These are phyloP conservation scores for Drosophila simulans DNA, from an alignment of 1,140 invertebrate species.

Conservation along the genomic window DNA sequence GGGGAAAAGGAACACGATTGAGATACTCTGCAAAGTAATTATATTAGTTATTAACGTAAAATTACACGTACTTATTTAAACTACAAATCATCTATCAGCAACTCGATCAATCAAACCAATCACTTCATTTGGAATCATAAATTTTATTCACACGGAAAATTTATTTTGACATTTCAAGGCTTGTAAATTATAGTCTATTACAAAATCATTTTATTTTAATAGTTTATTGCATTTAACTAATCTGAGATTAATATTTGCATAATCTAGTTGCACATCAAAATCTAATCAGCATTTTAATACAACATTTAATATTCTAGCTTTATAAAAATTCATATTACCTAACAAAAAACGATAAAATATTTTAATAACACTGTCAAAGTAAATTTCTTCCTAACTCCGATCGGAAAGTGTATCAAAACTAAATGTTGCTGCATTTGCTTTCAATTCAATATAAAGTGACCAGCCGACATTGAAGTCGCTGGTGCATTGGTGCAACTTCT, in stretches of 20 bases:
- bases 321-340: too few relatives aligned
- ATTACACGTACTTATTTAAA: too few relatives aligned
- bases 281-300: not conserved
- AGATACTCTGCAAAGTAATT: conserved; percentile 8
- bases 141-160: conserved; percentile 6
- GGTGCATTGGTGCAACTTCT: conserved; percentile 24
- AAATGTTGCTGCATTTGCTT: conserved; percentile 46
- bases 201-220: not conserved
- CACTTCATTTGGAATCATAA: not conserved
- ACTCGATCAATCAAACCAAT: not conserved
- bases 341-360: too few relatives aligned
- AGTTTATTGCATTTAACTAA: conserved; percentile 1
- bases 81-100: conserved; percentile 16
- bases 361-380: too few relatives aligned
- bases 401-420: not conserved
- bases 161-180: conserved; percentile 1
- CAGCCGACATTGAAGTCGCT: conserved; percentile 35
- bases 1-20: not conserved
- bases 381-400: too few relatives aligned
- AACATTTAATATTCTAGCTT: not conserved
- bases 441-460: conserved; percentile 58
- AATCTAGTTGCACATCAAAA: not conserved
- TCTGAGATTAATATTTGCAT: not conserved
- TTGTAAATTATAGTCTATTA: not conserved
- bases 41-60: not conserved